Base-by-base conservation (phyloP, 2,888 invertebrate genomes). In the Endotricha flammealis region DNA sequence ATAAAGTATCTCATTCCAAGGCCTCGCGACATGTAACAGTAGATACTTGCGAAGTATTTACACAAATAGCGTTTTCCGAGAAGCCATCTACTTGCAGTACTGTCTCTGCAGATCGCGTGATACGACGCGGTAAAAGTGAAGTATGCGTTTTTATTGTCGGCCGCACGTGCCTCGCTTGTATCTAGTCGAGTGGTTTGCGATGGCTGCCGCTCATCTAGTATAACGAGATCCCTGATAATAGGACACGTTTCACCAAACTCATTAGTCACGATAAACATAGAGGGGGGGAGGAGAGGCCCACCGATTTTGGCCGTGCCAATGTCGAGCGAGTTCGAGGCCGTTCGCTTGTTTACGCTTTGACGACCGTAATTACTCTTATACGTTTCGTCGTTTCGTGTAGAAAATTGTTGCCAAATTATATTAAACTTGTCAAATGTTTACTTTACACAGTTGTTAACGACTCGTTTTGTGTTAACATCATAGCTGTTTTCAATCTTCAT, bases 271-370 rank as follows among this genome's bases (percentile, higher is more conserved):
- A 46, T 46, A 33, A 38, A 35, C 30, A 45, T 38, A 32, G 32
- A 24, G 37, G 39, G 43, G 41, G 38, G 50, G 34, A 48, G 41
- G 53, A 53, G 39, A 61, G 60, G 59, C 49, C 68, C 52, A 56
- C 54, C 49, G 44, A 48, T 48, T 63, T 59, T 61, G 64, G 68
- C 48, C 59, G 52, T 40, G 48, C 53, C 64, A 64, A 68, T 69
- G 75, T 69, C 68, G 63, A 50, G 49, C 47, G 64, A 54, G 72
- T 74, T 77, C 73, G 77, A 74, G 78, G 78, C 56, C 72, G 53
- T 14, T 30, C 43, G 39, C 60, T 64, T 76, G 76, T 78, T 80
- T 75, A 77, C 74, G 47, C 58, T 58, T 52, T 53, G 57, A 53
- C 57, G 54, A 47, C 57, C 50, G 55, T 67, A 71, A 74, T 73